These are phyloP conservation scores for Oligia fasciuncula DNA, from an alignment of 2,888 invertebrate species.

Conservation along the genomic window DNA sequence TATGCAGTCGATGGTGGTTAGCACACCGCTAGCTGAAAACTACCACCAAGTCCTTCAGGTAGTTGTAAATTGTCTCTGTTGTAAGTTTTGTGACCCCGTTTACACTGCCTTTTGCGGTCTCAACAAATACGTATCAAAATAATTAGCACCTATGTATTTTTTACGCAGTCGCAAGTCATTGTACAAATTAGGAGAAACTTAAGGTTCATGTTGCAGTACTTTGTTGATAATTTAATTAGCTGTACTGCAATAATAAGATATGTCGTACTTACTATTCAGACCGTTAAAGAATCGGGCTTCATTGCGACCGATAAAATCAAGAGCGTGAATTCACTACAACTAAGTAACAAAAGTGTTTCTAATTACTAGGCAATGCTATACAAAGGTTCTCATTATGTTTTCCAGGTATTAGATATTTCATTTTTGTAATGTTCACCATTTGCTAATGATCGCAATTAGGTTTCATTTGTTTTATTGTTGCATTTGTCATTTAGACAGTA, in stretches of 20 bases:
- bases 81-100: conserved; percentile 53
- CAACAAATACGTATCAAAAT: conserved; percentile 45
- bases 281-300: conserved; percentile 55
- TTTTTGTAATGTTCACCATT: conserved; percentile 38
- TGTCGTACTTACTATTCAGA: conserved; percentile 57
- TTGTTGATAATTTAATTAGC: conserved; percentile 46
- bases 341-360: conserved; percentile 34
- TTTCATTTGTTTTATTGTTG: conserved; percentile 21
- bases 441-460: conserved; percentile 5
- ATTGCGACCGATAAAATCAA: conserved; percentile 58
- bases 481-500: conserved; percentile 1
- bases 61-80: conserved; percentile 59
- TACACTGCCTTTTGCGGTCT: conserved; percentile 39
- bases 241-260: conserved; percentile 45
- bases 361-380: conserved; percentile 22
- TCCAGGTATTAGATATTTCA: conserved; percentile 22
- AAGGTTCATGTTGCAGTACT: conserved; percentile 28
- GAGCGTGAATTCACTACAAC: conserved; percentile 50
- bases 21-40: conserved; percentile 65
- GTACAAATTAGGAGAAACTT: conserved; percentile 22
- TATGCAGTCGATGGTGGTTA: conserved; percentile 65
- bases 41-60: conserved; percentile 63
- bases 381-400: conserved; percentile 21
- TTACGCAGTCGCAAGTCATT: conserved; percentile 17
- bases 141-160: conserved; percentile 40